Base-by-base conservation (phyloP, 2,797 vertebrate species). In the Rhadinocentrus ornatus region DNA sequence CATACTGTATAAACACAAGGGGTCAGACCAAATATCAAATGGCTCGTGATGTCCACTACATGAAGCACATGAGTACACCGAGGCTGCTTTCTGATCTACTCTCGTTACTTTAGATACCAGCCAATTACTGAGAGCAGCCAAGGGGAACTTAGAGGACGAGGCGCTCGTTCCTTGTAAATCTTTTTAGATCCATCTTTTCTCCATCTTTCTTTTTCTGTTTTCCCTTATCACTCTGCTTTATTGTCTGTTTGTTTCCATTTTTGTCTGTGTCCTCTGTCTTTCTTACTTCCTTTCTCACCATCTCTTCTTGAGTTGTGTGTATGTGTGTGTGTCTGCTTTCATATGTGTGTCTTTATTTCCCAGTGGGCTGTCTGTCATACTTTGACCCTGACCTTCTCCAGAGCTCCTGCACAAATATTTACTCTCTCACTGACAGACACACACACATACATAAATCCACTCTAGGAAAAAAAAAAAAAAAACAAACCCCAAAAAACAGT, bases 361-460 rank as follows among this genome's bases (percentile, higher is more conserved):
- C 89, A 88, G 80, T 81, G 87, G 91, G 86, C 90, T 89, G 94
- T 93, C 93, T 92, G 91, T 94, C 93, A 94, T 89, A 89, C 62
- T 78, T 90, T 95, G 93, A 94, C 94, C 93, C 93, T 92, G 92
- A 93, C 91, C 92, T 93, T 92, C 87, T 86, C 76, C 81, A 83
- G 89, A 92, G 90, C 90, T 91, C 91, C 88, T 93, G 88, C 86
- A 81, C 92, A 93, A 94, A 94, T 93, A 95, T 94, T 93, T 94
- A 93, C 92, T 93, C 91, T 90, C 88, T 91, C 35, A n/a, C 74
- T 91, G 87, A 89, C 87, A 91, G 78, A 27, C 65, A 69, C 71
- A 60, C 71, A 83, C 82, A 69, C 66, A 71, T 29, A 76, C 50
- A 72, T 61, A 71, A 41, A 60, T n/a, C 64, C 50, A 15, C 50